These are phyloP conservation scores for Epirrhoe alternata DNA, from an alignment of 2,888 invertebrate species.

Conservation along the genomic window DNA sequence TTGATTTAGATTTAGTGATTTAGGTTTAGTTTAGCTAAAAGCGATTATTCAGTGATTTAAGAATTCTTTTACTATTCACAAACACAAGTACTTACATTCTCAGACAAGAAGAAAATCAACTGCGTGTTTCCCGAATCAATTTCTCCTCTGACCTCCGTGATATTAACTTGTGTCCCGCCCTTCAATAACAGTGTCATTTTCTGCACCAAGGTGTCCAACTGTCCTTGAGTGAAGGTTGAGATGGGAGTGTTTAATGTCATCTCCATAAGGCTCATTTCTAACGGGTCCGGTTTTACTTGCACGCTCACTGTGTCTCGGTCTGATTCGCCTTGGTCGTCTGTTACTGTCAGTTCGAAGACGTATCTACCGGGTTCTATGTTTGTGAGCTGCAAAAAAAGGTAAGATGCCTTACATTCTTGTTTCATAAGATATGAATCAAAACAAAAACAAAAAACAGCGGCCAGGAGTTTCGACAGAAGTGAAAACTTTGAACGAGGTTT, in stretches of 20 bases:
- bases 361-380: constrained; percentile 95
- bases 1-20: no score
- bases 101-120: constrained; percentile 88
- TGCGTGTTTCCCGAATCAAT: constrained; percentile 86
- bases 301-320: constrained; percentile 93
- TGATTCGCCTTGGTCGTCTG: constrained; percentile 94
- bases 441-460: no score
- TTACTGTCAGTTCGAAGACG: constrained; percentile 94
- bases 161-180: constrained; percentile 88
- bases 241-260: constrained; percentile 92
- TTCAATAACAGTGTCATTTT: constrained; percentile 92
- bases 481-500: no score
- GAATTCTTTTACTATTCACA: no score
- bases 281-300: constrained; percentile 91
- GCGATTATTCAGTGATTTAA: no score
- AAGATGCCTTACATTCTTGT: no score
- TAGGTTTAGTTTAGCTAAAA: no score
- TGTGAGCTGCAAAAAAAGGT: constrained; percentile 85
- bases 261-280: constrained; percentile 91
- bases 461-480: no score
- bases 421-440: no score
- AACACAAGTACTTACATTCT: constrained; percentile 69
- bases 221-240: constrained; percentile 79
- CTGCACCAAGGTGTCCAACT: constrained; percentile 90
- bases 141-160: constrained; percentile 85